Conservation (phyloP, 1,140 invertebrate species). For the Panulirus ornatus region DNA sequence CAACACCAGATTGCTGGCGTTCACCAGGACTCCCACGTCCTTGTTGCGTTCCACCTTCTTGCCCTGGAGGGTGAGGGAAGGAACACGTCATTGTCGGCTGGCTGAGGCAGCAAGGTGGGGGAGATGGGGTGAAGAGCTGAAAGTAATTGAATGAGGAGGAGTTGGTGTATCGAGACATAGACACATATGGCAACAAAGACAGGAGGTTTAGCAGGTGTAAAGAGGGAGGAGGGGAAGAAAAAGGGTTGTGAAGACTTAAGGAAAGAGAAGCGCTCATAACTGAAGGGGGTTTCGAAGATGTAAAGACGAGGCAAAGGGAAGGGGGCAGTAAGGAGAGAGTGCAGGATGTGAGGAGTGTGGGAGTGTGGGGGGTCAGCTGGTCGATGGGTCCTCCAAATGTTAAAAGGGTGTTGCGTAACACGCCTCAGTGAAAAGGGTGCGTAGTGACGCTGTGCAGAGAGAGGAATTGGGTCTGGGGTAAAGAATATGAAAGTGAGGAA, state of each 20-base stretch:
- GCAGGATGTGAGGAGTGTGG: too few relatives aligned
- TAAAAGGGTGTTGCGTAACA: too few relatives aligned
- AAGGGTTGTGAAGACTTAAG: too few relatives aligned
- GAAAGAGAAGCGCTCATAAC: too few relatives aligned
- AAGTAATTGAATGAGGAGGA: background rate
- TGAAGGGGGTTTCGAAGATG: too few relatives aligned
- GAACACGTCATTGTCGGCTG: background rate
- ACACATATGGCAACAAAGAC: too few relatives aligned
- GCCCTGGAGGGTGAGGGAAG: slow-evolving; percentile 24
- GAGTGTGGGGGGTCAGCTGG: too few relatives aligned
- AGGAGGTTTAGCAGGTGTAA: too few relatives aligned
- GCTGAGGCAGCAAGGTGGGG: background rate
- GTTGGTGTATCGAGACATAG: too few relatives aligned
- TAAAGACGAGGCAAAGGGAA: too few relatives aligned
- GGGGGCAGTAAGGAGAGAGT: too few relatives aligned
- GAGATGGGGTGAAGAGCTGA: background rate
- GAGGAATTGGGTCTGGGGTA: background rate
- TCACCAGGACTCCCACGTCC: slow-evolving; percentile 59
- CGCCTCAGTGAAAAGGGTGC: background rate
- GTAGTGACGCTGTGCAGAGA: background rate
- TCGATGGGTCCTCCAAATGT: too few relatives aligned
- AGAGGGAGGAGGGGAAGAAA: background rate
- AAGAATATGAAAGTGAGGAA: background rate
- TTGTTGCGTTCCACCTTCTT: slow-evolving; percentile 47
- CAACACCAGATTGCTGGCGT: slow-evolving; percentile 67